phyloP scores from a whole-genome alignment of 1,140 invertebrate genomes.

The Cotesia typhae region DNA sequence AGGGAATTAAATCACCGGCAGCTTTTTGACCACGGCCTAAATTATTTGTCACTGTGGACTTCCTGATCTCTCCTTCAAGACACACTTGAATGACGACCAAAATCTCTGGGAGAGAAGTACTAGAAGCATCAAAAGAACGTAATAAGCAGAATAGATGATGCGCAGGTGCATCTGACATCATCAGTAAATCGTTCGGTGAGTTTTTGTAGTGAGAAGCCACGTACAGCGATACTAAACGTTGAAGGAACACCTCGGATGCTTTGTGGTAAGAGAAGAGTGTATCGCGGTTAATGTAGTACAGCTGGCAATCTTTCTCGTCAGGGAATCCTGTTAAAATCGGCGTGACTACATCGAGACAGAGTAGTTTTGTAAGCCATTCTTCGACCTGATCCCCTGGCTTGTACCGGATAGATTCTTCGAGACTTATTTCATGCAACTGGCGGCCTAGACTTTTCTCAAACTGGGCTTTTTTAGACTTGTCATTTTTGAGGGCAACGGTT shows the following conservation, averaged over 20 bases:
- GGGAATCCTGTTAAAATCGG: slow-evolving; percentile 79
- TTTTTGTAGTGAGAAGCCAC: slow-evolving; percentile 99
- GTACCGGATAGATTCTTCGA: slow-evolving; percentile 97
- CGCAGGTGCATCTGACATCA: slow-evolving; percentile 98
- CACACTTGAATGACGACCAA: slow-evolving; percentile 93
- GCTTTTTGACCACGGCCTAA: slow-evolving; percentile 87
- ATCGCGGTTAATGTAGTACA: slow-evolving; percentile 93
- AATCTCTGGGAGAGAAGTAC: slow-evolving; percentile 86
- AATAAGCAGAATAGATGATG: slow-evolving; percentile 97
- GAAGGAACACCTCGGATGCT: slow-evolving; percentile 94
- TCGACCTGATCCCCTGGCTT: slow-evolving; percentile 88
- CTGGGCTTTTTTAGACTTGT: slow-evolving; percentile 60
- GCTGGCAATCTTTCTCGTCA: slow-evolving; percentile 85
- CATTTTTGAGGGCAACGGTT: slow-evolving; percentile 58
- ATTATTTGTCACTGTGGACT: slow-evolving; percentile 78
- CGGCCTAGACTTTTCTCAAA: slow-evolving; percentile 59
- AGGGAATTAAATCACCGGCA: slow-evolving; percentile 91
- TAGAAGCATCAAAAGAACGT: slow-evolving; percentile 80
- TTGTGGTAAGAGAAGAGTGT: slow-evolving; percentile 97
- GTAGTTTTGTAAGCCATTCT: slow-evolving; percentile 88
- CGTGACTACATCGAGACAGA: slow-evolving; percentile 89
- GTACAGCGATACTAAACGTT: slow-evolving; percentile 90
- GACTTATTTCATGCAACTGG: slow-evolving; percentile 70
- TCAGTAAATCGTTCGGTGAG: slow-evolving; percentile 97
- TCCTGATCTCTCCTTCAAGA: slow-evolving; percentile 94